These are phyloP conservation scores for Anser brachyrhynchus DNA, from an alignment of 2,113 vertebrate genomes.

Conservation along the genomic window DNA sequence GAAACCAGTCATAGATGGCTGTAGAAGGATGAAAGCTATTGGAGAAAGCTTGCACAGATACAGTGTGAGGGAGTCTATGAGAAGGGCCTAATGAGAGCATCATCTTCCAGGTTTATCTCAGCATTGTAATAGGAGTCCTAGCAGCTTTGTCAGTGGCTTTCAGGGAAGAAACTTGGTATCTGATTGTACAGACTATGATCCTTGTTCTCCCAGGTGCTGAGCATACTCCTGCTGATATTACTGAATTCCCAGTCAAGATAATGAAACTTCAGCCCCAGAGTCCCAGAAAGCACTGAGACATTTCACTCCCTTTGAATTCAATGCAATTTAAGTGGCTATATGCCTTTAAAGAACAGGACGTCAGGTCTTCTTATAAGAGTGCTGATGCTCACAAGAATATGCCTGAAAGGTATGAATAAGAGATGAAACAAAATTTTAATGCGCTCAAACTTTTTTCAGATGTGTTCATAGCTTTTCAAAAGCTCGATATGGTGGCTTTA, in stretches of 20 bases:
- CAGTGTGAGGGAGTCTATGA: background rate
- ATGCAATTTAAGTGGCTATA: background rate
- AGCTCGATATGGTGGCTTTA: background rate
- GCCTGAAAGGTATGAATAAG: background rate
- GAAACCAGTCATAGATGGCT: background rate
- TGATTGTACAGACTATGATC: background rate
- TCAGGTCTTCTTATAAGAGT: background rate
- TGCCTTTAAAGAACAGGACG: background rate
- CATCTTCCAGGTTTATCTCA: background rate
- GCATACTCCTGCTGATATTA: background rate
- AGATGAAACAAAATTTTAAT: background rate
- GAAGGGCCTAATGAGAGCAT: background rate
- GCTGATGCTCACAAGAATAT: background rate
- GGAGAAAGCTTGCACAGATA: background rate
- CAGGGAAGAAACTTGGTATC: background rate
- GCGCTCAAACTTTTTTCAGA: background rate
- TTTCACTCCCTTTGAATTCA: background rate
- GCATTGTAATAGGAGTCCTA: background rate
- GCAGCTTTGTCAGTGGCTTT: background rate
- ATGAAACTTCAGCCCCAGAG: background rate
- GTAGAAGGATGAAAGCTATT: background rate
- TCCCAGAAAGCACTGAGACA: background rate
- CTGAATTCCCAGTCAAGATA: slow-evolving; percentile 12
- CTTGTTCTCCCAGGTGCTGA: background rate
- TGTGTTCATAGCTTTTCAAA: background rate